Base-by-base conservation (phyloP, 2,888 invertebrate genomes). In the Flabesymbios commensalis region DNA sequence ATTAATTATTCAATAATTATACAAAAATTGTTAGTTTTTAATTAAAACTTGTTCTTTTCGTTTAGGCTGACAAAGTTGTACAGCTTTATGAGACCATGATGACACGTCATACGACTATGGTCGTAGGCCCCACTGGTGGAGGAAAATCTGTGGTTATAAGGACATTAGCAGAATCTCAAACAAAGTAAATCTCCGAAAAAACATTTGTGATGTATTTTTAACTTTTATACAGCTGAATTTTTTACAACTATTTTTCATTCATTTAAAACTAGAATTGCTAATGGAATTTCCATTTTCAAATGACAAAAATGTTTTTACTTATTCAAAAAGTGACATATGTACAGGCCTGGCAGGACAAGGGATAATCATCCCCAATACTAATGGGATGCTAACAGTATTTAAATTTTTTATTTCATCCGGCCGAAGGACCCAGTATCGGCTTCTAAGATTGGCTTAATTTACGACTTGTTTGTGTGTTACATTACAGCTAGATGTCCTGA, bases 81-180 rank as follows among this genome's bases (percentile, higher is more conserved):
- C 94, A 95, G 82, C 78, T 95, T 80, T 93, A 94, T 78, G 94
- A 95, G 85, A 93, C 93, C 0, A 94, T 94, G 93, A 91, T 93
- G 91, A 94, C 92, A 0, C 87, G 94, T 39, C 94, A 94, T 83
- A 93, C 92, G 54, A 88, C 90, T 2, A 94, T 95, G 93, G 82
- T 95, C 65, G 91, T 94, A 2, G 95, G 95, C 0, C 93, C 94
- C 24, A 94, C 94, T 3, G 93, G 94, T 29, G 93, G 94, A 28
- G 95, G 95, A 22, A 95, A 95, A 85, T 88, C 91, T 1, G 91
- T 94, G 39, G 90, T 95, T 33, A 87, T 94, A 65, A 87, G 90
- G 72, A 88, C 89, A 1, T 83, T 94, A 45, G 88, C 90, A 67
- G 89, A 89, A 74, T 89, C 93, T 14, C 94, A 94, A 82, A 89